These are phyloP conservation scores for Cherax quadricarinatus DNA, from an alignment of 1,140 invertebrate species.

Conservation along the genomic window DNA sequence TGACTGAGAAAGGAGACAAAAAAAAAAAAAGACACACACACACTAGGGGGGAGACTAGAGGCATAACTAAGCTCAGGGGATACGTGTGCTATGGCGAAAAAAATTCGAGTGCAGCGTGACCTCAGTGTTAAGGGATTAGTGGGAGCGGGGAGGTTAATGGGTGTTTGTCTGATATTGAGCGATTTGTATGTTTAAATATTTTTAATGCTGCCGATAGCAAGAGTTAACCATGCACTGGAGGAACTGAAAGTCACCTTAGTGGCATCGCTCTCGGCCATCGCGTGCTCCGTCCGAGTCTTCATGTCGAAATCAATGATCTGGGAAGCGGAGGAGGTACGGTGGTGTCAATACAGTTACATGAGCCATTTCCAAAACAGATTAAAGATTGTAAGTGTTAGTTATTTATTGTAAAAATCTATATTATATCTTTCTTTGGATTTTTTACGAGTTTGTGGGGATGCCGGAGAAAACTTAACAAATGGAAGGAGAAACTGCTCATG, in stretches of 20 bases:
- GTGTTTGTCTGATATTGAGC: slow-evolving; percentile 54
- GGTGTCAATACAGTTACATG: slow-evolving; percentile 57
- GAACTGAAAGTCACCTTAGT: slow-evolving; percentile 66
- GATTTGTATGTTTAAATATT: slow-evolving; percentile 52
- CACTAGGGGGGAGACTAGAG: slow-evolving; percentile 46
- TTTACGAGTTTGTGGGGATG: slow-evolving; percentile 55
- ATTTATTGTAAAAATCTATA: slow-evolving; percentile 26
- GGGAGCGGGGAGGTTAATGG: background rate
- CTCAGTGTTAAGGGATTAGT: slow-evolving; percentile 35
- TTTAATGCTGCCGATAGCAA: slow-evolving; percentile 67
- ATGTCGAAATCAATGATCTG: slow-evolving; percentile 72
- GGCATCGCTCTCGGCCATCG: slow-evolving; percentile 59
- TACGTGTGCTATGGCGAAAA: slow-evolving; percentile 46
- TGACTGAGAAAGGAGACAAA: slow-evolving; percentile 15
- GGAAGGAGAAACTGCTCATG: slow-evolving; percentile 39
- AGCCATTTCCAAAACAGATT: slow-evolving; percentile 23
- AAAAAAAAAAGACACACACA: slow-evolving; percentile 29
- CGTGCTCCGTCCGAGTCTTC: slow-evolving; percentile 63
- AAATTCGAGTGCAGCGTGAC: slow-evolving; percentile 41
- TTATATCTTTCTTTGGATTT: slow-evolving; percentile 30
- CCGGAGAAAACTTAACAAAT: slow-evolving; percentile 38
- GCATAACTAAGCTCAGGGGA: slow-evolving; percentile 52
- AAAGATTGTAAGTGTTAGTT: slow-evolving; percentile 34
- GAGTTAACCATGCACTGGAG: slow-evolving; percentile 66
- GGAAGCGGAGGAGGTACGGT: slow-evolving; percentile 67